Conservation (phyloP, 2,113 vertebrate species). For the Upupa epops region DNA sequence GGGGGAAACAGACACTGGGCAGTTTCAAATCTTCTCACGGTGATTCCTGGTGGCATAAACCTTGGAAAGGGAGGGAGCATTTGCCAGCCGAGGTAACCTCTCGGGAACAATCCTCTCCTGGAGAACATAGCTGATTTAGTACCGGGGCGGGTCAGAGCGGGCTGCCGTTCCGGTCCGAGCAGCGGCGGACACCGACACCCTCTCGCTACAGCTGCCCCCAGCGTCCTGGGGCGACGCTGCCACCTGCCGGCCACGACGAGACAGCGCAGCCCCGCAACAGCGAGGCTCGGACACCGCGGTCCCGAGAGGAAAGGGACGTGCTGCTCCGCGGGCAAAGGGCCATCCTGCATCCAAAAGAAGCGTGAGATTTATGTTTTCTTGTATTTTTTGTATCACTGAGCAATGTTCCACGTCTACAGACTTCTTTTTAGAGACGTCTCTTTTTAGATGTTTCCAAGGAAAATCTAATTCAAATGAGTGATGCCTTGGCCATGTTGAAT, state of each 20-base stretch:
- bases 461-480: too few relatives aligned
- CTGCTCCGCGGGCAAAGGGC: background rate
- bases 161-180: too few relatives aligned
- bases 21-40: accelerated
- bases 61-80: too few relatives aligned
- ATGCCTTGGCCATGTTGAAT: too few relatives aligned
- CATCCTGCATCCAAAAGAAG: too few relatives aligned
- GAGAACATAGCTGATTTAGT: accelerated
- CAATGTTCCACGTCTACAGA: too few relatives aligned
- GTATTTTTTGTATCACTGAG: too few relatives aligned
- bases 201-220: too few relatives aligned
- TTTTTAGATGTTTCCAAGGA: too few relatives aligned
- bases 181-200: too few relatives aligned
- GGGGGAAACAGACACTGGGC: accelerated
- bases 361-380: too few relatives aligned
- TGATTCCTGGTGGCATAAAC: background rate
- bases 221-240: background rate
- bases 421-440: too few relatives aligned
- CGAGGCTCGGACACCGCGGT: background rate
- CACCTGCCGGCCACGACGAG: background rate
- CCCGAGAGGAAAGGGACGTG: background rate
- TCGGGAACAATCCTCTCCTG: accelerated
- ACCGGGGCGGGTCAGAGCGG: background rate
- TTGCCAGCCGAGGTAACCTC: background rate
- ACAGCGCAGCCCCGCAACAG: background rate